phyloP scores from a whole-genome alignment of 2,797 vertebrate species.

The Takifugu ocellatus region DNA sequence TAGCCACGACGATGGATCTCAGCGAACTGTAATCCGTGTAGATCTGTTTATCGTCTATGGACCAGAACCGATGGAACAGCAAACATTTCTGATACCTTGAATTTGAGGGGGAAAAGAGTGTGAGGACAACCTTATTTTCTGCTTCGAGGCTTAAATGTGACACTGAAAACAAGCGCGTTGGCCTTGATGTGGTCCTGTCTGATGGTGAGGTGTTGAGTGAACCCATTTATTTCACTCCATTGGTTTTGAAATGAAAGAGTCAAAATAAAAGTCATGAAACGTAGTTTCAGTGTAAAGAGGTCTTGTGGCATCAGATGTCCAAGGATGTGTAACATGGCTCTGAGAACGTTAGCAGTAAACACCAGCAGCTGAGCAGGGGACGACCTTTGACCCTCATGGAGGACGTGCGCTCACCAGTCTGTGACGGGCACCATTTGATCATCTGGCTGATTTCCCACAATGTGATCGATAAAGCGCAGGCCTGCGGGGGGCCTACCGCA shows the following conservation, averaged over 20 bases:
- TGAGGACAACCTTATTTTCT: background rate
- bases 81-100: slow-evolving; percentile 82
- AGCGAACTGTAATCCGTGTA: slow-evolving; percentile 81
- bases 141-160: background rate
- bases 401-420: slow-evolving; percentile 78
- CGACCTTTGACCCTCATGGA: slow-evolving; percentile 32
- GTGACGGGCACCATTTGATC: slow-evolving; percentile 78
- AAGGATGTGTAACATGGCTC: background rate
- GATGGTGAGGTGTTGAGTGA: too few species aligned
- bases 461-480: slow-evolving; percentile 81
- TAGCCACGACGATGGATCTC: slow-evolving; percentile 82
- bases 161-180: too few species aligned
- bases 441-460: slow-evolving; percentile 86
- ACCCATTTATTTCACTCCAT: too few species aligned
- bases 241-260: too few species aligned
- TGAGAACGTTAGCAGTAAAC: background rate
- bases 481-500: slow-evolving; percentile 65
- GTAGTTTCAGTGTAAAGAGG: too few species aligned
- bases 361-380: background rate
- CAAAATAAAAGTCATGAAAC: too few species aligned
- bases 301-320: too few species aligned
- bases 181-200: too few species aligned
- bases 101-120: background rate
- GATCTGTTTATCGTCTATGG: slow-evolving; percentile 84
- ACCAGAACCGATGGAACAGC: slow-evolving; percentile 86